phyloP scores from a whole-genome alignment of 2,888 invertebrate species.

The Dromius quadrimaculatus region DNA sequence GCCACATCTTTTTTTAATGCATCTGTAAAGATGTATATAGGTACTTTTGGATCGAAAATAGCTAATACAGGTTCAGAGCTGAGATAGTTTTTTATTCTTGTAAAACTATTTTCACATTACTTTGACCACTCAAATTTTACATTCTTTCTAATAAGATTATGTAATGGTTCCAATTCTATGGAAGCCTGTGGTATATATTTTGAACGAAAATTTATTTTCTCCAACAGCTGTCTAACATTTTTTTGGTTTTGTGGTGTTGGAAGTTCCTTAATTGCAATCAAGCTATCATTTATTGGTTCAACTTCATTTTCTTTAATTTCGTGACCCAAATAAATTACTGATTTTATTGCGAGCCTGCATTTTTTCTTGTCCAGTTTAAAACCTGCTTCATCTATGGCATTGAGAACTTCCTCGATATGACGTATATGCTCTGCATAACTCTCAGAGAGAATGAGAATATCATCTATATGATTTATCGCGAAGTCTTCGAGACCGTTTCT shows the following conservation, averaged over 20 bases:
- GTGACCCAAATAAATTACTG: neutral
- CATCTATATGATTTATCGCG: constrained; percentile 44
- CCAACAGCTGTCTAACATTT: constrained; percentile 17
- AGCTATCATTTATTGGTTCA: neutral
- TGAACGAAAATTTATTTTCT: constrained; percentile 33
- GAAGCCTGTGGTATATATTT: constrained; percentile 15
- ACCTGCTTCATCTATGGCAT: neutral
- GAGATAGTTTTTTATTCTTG: constrained; percentile 47
- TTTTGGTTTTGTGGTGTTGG: neutral
- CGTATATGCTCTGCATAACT: constrained; percentile 52
- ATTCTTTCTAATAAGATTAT: constrained; percentile 53
- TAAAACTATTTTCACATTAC: constrained; percentile 48
- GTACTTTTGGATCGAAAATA: constrained; percentile 46
- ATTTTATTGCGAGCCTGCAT: neutral
- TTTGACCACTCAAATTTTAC: constrained; percentile 45
- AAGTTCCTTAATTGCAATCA: neutral
- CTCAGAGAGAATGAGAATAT: constrained; percentile 54
- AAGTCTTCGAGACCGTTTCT: neutral
- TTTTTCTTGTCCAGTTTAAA: neutral
- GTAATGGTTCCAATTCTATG: constrained; percentile 42
- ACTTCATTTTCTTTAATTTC: neutral
- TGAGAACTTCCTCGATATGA: neutral
- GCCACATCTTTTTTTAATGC: constrained; percentile 54
- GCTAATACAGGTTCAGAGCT: constrained; percentile 49
- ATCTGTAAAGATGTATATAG: constrained; percentile 49